phyloP scores from a whole-genome alignment of 2,888 invertebrate genomes.

The Omphaloscelis lunosa region DNA sequence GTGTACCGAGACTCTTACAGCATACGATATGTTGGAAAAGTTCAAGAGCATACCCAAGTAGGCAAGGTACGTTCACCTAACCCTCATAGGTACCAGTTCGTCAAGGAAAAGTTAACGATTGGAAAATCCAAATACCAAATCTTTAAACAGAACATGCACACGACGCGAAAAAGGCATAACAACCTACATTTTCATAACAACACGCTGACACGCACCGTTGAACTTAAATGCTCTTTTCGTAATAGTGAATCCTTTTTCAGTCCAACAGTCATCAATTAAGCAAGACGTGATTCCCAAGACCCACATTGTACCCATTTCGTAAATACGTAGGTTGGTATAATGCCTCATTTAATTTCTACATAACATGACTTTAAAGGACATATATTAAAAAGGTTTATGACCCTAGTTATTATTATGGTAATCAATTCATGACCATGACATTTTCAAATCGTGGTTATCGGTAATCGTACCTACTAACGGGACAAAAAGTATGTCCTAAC shows the following conservation, averaged over 20 bases:
- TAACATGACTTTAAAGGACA: constrained; percentile 32
- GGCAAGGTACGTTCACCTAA: not conserved
- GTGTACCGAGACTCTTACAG: not conserved
- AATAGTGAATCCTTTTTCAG: constrained; percentile 60
- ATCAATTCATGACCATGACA: constrained; percentile 13
- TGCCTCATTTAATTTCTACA: constrained; percentile 9
- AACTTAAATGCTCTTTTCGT: constrained; percentile 51
- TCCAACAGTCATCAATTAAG: constrained; percentile 56
- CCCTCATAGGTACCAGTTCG: not conserved
- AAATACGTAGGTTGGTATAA: constrained; percentile 53
- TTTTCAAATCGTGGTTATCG: constrained; percentile 10
- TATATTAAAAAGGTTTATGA: constrained; percentile 4
- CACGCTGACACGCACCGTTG: constrained; percentile 31
- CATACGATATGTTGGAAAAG: not conserved
- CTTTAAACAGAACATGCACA: constrained; percentile 23
- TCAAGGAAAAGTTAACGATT: not conserved
- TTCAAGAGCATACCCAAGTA: not conserved
- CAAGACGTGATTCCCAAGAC: constrained; percentile 63
- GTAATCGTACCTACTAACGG: not conserved
- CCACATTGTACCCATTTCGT: constrained; percentile 44
- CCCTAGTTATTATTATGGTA: constrained; percentile 13
- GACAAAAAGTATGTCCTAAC: not conserved
- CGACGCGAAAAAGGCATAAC: constrained; percentile 10
- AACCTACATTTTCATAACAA: constrained; percentile 28
- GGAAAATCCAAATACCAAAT: not conserved